Conservation (phyloP, 2,888 invertebrate species). For the Platycheirus rosarum region DNA sequence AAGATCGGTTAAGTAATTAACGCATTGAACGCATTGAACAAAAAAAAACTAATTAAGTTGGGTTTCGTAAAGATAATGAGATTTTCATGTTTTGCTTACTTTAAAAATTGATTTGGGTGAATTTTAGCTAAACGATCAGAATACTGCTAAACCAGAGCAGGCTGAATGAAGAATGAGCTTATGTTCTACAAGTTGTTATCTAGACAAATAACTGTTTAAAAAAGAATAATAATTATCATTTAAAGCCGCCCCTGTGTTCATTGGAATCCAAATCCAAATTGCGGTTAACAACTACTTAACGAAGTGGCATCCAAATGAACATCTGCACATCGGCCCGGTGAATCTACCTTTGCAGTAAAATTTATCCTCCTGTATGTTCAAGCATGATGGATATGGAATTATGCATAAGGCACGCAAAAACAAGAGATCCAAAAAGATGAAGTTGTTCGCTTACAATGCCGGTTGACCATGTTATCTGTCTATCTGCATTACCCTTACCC, state of each 20-base stretch:
- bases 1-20: too few species aligned
- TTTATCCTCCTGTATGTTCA: conserved; percentile 2
- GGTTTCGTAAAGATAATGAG: too few species aligned
- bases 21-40: too few species aligned
- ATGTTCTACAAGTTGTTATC: too few species aligned
- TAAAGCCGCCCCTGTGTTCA: conserved; percentile 23
- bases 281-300: conserved; percentile 59
- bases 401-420: conserved; percentile 30
- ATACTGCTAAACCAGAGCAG: too few species aligned
- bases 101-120: too few species aligned
- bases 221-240: neutral
- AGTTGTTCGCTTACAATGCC: conserved; percentile 44
- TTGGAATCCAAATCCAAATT: conserved; percentile 16
- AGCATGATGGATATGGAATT: conserved; percentile 24
- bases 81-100: too few species aligned
- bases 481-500: neutral
- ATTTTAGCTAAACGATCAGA: too few species aligned
- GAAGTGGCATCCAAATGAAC: conserved; percentile 23
- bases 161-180: too few species aligned
- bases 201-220: neutral
- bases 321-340: conserved; percentile 2
- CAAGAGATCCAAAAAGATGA: conserved; percentile 55
- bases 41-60: too few species aligned
- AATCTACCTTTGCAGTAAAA: conserved; percentile 2
- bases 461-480: conserved; percentile 36